Base-by-base conservation (phyloP, 53 echinoderm and acorn worm genomes). In the Astropecten irregularis region DNA sequence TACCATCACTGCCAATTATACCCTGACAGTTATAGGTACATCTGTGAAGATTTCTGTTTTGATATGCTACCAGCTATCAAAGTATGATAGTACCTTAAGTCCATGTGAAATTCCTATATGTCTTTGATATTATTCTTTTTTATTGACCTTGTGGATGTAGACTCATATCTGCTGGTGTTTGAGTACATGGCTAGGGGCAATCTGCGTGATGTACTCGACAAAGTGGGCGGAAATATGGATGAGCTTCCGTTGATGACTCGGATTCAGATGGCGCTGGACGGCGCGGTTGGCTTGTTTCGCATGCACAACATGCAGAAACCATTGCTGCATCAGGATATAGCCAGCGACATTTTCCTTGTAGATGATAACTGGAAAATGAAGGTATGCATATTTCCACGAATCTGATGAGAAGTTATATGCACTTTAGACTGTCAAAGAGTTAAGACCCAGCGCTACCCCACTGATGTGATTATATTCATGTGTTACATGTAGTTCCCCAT, bases 281-380 rank as follows among this genome's bases (percentile, higher is more conserved):
- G 89, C 42, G 90, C 93, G 49, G 65, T 72, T 25, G 89, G 93
- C 4, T 79, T 93, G 11, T 87, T 61, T 50, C 77, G 87, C 19
- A 86, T 93, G 42, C 93, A 93, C 44, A 68, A 63, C 54, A 54
- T 40, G n/a, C 68, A 76, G 21, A 34, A 23, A 40, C 64, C 69
- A 18, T 63, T 89, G 87, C 63, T 93, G 13, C 93, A 93, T 49
- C 82, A 84, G 8, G 47, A 76, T 23, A 13, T 93, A 23, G 68
- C 69, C 21, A 84, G 86, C 11, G 51, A 69, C 2, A 61, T 62
- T 26, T 93, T 90, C 28, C 71, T 93, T 2, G 93, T 93, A 1
- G 70, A 89, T 46, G 32, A 54, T 1, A 32, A 79, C 82, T 92
- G 77, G 69, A 31, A 46, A 63, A 68, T 86, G 5, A 92, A 92